Base-by-base conservation (phyloP, 2,797 vertebrate species). In the Mormyrops boulengeri region DNA sequence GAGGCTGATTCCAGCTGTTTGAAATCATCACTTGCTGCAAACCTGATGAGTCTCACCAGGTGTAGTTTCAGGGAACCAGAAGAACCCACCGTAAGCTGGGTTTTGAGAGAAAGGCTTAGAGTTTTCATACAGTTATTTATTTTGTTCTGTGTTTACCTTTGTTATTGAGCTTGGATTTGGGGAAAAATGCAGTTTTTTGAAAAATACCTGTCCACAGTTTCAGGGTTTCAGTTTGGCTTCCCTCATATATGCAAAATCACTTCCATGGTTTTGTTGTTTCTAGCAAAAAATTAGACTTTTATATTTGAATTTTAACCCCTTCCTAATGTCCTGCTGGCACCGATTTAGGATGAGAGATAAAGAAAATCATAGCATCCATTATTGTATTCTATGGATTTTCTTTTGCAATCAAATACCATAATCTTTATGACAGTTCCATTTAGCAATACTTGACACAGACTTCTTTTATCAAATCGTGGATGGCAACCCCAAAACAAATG, bases 1-100 rank as follows among this genome's bases (percentile, higher is more conserved):
- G 77, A 92, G 77, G 47, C 53, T 80, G 85, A 50, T 85, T 60
- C 69, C 82, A 88, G 11, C 49, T 47, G 86, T 87, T 92, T 89
- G 41, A 91, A 88, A 88, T 84, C 85, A 73, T 85, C 82, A 87
- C 44, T 22, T 89, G 49, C 50, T 89, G n/a, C 50, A 82, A 89
- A 85, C 62, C 60, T 14, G 77, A 90, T 38, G 66, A 89, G 22
- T 88, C 86, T 82, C 90, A 84, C 62, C 77, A 90, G 66, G 85
- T 80, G 26, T 80, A 55, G 69, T 38, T 73, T 87, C 47, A 9
- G 22, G 22, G 30, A 62, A 66, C 50, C 49, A 55, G 47, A 30
- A 73, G n/a, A 34, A 26, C 1, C 2, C 5, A 22, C n/a, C 38
- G 1, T 77, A 12, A 41, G 55, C 26, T 60, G n/a, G 53, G 77